A percentile compares a stretch with the other conserved stretches of the same genome.
These are phyloP conservation scores for Lymantria monacha DNA, from an alignment of 2,888 invertebrate genomes.

Conservation along the genomic window DNA sequence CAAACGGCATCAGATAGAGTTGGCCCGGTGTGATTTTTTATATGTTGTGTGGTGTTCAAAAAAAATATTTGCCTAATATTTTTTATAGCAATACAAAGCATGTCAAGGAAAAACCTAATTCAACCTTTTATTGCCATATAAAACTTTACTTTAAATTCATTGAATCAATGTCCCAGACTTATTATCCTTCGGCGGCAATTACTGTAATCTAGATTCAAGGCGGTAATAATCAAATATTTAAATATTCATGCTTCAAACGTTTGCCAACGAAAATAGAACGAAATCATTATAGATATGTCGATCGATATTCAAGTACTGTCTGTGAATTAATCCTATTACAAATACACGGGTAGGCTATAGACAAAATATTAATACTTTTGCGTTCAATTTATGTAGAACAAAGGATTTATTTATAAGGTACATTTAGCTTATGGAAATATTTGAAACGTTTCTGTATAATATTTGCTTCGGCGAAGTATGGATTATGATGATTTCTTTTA, in stretches of 20 bases:
- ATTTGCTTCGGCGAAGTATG: background rate
- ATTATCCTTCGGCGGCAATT: slow-evolving; percentile 12
- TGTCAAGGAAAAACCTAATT: too few relatives aligned
- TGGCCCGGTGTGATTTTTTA: too few relatives aligned
- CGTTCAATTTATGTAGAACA: slow-evolving; percentile 17
- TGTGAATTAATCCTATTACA: slow-evolving; percentile 17
- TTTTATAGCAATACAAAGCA: too few relatives aligned
- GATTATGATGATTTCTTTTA: background rate
- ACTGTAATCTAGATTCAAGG: slow-evolving; percentile 15
- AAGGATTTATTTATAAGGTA: slow-evolving; percentile 6
- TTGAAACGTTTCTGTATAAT: background rate
- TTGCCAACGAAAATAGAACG: slow-evolving; percentile 22
- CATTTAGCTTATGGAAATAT: slow-evolving; percentile 4
- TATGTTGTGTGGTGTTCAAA: too few relatives aligned
- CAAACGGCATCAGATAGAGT: too few relatives aligned
- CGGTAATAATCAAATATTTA: slow-evolving; percentile 8
- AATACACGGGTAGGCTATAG: background rate
- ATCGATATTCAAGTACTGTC: slow-evolving; percentile 20
- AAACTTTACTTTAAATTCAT: slow-evolving; percentile 1
- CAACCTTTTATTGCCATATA: too few relatives aligned
- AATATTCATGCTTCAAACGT: slow-evolving; percentile 15
- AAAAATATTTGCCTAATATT: too few relatives aligned
- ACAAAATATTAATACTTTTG: background rate
- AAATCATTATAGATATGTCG: slow-evolving; percentile 3
- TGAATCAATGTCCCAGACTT: background rate